phyloP scores from a whole-genome alignment of 2,888 invertebrate genomes.

The Tortricodes alternella region DNA sequence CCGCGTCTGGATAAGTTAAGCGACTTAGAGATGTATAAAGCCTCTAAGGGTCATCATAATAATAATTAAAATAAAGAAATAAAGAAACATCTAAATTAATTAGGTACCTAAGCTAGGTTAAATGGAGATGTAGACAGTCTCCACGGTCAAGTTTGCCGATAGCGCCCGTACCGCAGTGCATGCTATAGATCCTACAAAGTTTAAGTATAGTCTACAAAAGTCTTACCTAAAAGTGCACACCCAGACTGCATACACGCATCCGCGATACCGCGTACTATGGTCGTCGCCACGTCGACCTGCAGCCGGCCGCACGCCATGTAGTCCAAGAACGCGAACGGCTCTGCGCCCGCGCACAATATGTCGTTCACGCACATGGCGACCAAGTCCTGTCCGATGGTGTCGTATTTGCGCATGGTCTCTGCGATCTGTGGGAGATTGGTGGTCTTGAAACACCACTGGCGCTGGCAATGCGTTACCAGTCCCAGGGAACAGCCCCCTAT shows the following conservation, averaged over 20 bases:
- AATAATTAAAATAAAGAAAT: too few species aligned
- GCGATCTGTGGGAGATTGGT: slow-evolving; percentile 91
- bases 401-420: slow-evolving; percentile 88
- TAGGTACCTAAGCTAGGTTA: too few species aligned
- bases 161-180: too few species aligned
- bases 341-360: slow-evolving; percentile 96
- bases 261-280: slow-evolving; percentile 93
- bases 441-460: too few species aligned
- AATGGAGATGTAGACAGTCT: too few species aligned
- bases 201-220: background rate
- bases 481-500: too few species aligned
- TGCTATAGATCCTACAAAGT: background rate
- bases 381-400: slow-evolving; percentile 95
- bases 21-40: too few species aligned
- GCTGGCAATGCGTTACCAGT: too few species aligned
- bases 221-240: slow-evolving; percentile 93
- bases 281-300: slow-evolving; percentile 88
- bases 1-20: too few species aligned
- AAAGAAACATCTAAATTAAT: too few species aligned
- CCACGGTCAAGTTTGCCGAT: too few species aligned
- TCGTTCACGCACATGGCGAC: slow-evolving; percentile 99
- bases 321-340: slow-evolving; percentile 97
- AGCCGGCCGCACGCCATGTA: slow-evolving; percentile 97
- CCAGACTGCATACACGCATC: slow-evolving; percentile 93
- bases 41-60: too few species aligned